Evolutionary conservation across 2,797 vertebrate genomes (phyloP).

Genomic region (Eulemur rubriventer): DNA sequence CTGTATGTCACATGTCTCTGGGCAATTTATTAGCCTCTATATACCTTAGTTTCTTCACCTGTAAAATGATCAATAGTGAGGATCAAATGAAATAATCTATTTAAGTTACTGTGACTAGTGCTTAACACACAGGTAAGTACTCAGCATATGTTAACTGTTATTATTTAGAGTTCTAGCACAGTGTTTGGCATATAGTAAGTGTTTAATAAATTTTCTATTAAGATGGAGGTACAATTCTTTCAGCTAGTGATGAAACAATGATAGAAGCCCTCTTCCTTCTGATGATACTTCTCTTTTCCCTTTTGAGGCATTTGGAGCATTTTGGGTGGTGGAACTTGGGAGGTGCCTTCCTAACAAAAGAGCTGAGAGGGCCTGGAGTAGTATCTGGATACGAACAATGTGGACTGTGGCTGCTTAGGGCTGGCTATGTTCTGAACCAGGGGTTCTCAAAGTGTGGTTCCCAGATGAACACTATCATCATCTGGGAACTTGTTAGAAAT

Average conservation of each 20-base stretch:
- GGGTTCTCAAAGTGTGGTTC: not conserved
- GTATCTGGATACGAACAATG: not conserved
- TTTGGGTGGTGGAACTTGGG: not conserved
- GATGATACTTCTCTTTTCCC: not conserved
- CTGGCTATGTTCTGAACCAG: not conserved
- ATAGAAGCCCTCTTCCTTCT: not conserved
- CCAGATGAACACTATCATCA: not conserved
- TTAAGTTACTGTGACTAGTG: slow-evolving; percentile 4
- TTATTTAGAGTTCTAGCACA: not conserved
- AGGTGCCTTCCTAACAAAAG: not conserved
- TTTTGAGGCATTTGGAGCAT: not conserved
- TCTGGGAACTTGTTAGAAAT: not conserved
- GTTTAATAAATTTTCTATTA: not conserved
- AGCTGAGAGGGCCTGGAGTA: not conserved
- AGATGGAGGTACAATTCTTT: not conserved
- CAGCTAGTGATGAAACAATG: not conserved
- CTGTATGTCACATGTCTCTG: not conserved
- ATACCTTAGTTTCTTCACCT: not conserved
- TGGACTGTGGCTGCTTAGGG: not conserved
- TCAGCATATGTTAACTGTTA: not conserved
- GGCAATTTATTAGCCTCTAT: not conserved
- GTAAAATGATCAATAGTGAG: not conserved
- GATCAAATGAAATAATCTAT: not conserved
- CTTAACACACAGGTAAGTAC: not conserved
- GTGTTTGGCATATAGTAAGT: not conserved